phyloP scores from a whole-genome alignment of 2,888 invertebrate genomes.

The Galerucella pusilla region DNA sequence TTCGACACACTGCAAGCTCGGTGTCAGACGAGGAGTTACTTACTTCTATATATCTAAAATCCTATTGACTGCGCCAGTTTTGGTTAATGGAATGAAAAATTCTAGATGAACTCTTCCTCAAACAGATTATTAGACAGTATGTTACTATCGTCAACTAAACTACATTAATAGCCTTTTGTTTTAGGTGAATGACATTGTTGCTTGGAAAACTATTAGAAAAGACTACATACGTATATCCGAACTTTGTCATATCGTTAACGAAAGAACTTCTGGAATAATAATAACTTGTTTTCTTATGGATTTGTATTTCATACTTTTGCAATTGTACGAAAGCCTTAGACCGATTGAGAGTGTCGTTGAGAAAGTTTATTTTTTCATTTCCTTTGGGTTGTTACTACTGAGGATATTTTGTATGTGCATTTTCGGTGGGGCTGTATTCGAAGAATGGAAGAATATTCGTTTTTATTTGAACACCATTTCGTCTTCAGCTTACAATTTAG shows the following conservation, averaged over 20 bases:
- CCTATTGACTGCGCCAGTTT: background rate
- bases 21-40: too few relatives aligned
- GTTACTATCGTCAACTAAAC: background rate
- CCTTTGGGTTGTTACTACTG: constrained; percentile 60
- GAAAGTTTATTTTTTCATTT: constrained; percentile 56
- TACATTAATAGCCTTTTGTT: constrained; percentile 18
- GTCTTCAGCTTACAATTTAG: constrained; percentile 72
- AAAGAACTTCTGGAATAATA: constrained; percentile 71
- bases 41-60: too few relatives aligned
- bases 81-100: background rate
- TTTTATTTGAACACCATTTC: constrained; percentile 72
- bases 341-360: constrained; percentile 49
- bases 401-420: constrained; percentile 55
- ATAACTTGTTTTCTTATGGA: constrained; percentile 76
- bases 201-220: constrained; percentile 46
- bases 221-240: constrained; percentile 46
- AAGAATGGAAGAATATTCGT: constrained; percentile 56
- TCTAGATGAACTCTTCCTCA: too few relatives aligned
- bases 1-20: too few relatives aligned
- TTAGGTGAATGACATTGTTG: constrained; percentile 42
- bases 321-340: constrained; percentile 75
- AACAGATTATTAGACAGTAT: background rate
- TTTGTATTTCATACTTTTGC: constrained; percentile 78
- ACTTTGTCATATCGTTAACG: constrained; percentile 68
- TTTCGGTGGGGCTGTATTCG: constrained; percentile 58